Evolutionary conservation across 1,140 invertebrate genomes (phyloP).

Genomic region (Sweltsa coloradensis): DNA sequence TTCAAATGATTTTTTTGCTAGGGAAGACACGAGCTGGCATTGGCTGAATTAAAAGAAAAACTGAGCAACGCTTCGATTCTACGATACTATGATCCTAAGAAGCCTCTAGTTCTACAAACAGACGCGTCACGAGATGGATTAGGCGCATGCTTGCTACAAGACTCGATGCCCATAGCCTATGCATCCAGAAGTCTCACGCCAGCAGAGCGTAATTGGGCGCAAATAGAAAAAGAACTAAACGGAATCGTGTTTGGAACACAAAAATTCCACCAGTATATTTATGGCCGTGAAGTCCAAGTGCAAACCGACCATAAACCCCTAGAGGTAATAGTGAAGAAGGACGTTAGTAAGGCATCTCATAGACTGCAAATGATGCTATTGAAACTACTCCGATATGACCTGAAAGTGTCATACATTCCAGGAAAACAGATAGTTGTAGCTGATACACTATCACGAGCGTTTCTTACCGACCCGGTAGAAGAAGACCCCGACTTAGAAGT

Average conservation of each 20-base stretch:
- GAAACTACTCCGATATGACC: slow-evolving; percentile 25
- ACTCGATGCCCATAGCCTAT: slow-evolving; percentile 26
- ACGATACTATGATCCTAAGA: slow-evolving; percentile 18
- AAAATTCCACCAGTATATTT: slow-evolving; percentile 21
- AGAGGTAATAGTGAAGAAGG: slow-evolving; percentile 26
- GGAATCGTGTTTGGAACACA: slow-evolving; percentile 18
- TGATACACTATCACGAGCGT: too few relatives aligned
- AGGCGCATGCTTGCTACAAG: slow-evolving; percentile 17
- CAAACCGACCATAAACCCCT: slow-evolving; percentile 20
- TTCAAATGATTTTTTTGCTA: too few relatives aligned
- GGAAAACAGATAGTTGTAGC: too few relatives aligned
- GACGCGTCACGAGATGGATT: slow-evolving; percentile 11
- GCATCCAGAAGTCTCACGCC: slow-evolving; percentile 18
- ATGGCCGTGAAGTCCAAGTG: slow-evolving; percentile 13
- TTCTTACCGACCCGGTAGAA: too few relatives aligned
- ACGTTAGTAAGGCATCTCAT: slow-evolving; percentile 23
- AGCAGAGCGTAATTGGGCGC: slow-evolving; percentile 19
- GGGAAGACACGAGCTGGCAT: too few relatives aligned
- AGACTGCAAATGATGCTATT: slow-evolving; percentile 30
- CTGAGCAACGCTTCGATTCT: too few relatives aligned
- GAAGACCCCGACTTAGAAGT: too few relatives aligned
- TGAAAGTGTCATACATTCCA: too few relatives aligned
- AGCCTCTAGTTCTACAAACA: slow-evolving; percentile 16
- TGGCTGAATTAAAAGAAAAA: too few relatives aligned
- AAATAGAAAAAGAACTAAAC: slow-evolving; percentile 19